phyloP scores from a whole-genome alignment of 2,113 vertebrate species.

The Pavo muticus region DNA sequence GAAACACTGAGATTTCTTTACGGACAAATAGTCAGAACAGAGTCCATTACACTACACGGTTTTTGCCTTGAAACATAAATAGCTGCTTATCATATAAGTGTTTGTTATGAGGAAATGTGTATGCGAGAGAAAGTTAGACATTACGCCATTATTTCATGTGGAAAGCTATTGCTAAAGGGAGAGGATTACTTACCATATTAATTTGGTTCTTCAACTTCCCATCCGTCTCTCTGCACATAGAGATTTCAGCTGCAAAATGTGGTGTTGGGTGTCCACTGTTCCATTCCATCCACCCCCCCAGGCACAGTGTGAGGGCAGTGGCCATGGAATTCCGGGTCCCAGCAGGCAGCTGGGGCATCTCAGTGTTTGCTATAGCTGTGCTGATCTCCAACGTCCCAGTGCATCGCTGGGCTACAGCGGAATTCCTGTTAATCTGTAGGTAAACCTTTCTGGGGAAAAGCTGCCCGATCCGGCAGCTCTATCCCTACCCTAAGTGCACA shows the following conservation, averaged over 20 bases:
- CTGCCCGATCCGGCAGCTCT: background rate
- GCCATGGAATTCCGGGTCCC: background rate
- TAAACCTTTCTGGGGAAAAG: background rate
- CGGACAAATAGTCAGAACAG: conserved; percentile 40
- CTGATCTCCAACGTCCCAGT: background rate
- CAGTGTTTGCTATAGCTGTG: background rate
- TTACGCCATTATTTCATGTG: conserved; percentile 77
- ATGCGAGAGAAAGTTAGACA: conserved; percentile 62
- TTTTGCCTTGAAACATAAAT: conserved; percentile 72
- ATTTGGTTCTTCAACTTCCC: conserved; percentile 71
- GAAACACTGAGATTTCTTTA: conserved; percentile 7
- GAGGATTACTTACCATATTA: conserved; percentile 76
- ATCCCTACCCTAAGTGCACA: background rate
- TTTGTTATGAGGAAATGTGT: conserved; percentile 69
- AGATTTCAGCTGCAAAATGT: conserved; percentile 53
- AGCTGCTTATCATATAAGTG: conserved; percentile 66
- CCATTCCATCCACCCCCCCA: background rate
- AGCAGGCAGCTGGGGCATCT: no score
- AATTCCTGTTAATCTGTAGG: background rate
- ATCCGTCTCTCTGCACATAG: conserved; percentile 56
- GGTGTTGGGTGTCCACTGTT: background rate
- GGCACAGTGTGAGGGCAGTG: fast-evolving
- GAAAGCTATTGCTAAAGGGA: conserved; percentile 75
- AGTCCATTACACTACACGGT: conserved; percentile 48
- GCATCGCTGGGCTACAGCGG: background rate